Evolutionary conservation across 2,797 vertebrate species (phyloP).

Genomic region (Pelobates cultripes): DNA sequence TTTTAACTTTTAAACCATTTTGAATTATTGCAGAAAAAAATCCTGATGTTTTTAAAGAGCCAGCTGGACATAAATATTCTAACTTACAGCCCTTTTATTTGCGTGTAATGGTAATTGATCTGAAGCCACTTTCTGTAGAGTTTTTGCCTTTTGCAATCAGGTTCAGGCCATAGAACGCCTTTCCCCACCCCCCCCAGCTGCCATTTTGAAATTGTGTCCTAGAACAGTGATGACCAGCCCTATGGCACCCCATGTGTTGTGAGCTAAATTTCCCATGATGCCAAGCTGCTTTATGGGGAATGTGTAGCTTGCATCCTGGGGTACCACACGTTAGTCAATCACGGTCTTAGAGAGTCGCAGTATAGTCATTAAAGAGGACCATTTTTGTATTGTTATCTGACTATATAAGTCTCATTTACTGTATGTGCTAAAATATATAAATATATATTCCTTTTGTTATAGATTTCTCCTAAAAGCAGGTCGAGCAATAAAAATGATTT

Average conservation of each 20-base stretch:
- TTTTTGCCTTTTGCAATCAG: conserved; percentile 84
- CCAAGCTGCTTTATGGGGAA: too few species aligned
- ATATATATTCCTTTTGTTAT: conserved; percentile 91
- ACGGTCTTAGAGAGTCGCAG: conserved; percentile 58
- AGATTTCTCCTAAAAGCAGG: conserved; percentile 95
- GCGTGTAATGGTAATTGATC: conserved; percentile 65
- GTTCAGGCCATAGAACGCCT: conserved; percentile 71
- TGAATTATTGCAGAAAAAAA: conserved; percentile 39
- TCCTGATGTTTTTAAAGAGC: conserved; percentile 58
- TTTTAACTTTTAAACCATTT: conserved; percentile 65
- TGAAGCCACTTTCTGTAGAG: conserved; percentile 72
- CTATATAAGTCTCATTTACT: conserved; percentile 87
- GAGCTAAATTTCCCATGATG: too few species aligned
- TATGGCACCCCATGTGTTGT: too few species aligned
- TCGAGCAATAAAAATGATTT: conserved; percentile 92
- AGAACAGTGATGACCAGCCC: conserved; percentile 56
- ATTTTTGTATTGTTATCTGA: conserved; percentile 88
- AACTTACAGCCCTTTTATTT: conserved; percentile 70
- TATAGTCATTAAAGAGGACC: conserved; percentile 84
- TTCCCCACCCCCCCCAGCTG: conserved; percentile 74
- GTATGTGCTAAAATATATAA: conserved; percentile 85
- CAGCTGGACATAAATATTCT: conserved; percentile 69
- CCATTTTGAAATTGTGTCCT: conserved; percentile 68
- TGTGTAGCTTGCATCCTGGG: too few species aligned
- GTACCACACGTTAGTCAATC: too few species aligned